Base-by-base conservation (phyloP, 2,113 vertebrate genomes). In the Megaceryle maxima region DNA sequence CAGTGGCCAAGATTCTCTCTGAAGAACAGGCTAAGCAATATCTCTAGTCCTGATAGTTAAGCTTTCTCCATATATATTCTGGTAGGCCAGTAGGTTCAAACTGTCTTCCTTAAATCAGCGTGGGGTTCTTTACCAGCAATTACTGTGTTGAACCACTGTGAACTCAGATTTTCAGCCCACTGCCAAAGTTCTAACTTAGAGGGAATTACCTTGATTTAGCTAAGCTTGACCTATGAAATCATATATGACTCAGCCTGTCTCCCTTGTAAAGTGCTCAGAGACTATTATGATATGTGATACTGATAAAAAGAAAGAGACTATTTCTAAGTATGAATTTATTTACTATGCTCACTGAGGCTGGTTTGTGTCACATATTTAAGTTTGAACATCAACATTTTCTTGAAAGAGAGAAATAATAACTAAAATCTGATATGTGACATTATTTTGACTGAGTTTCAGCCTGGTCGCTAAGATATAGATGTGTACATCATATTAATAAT, bases 151-250 rank as follows among this genome's bases (percentile, higher is more conserved):
- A 94, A 84, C 46, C 56, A 53, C 60, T 68, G 28, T 37, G 69
- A 84, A 87, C 41, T 67, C 73, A 22, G 80, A 74, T 77, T 92
- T 83, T 74, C 46, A 67, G 20, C 43, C 94, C 37, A 14, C 41
- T 92, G 88, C 66, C 50, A 41, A 77, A 84, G n/a, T 80, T 92
- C 44, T 77, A 53, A 70, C 43, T 84, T 56, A 28, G 25, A 63
- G 48, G n/a, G 50, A 87, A 77, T 66, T 81, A 55, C 39, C 17
- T 78, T 88, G 66, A 87, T 89, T 82, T 83, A 92, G 64, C 60
- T 84, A 50, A 92, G 46, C 50, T 92, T 92, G 81, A 84, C 84
- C 87, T 96, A 64, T 16, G 43, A 96, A 78, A 74, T 93, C 50
- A 81, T 67, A 5, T 16, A 39, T 95, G 92, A 87, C 66, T 91